Percentiles rank a stretch among this genome's conserved stretches.
phyloP scores from a whole-genome alignment of 2,888 invertebrate genomes.

The Willowsia nigromaculata region DNA sequence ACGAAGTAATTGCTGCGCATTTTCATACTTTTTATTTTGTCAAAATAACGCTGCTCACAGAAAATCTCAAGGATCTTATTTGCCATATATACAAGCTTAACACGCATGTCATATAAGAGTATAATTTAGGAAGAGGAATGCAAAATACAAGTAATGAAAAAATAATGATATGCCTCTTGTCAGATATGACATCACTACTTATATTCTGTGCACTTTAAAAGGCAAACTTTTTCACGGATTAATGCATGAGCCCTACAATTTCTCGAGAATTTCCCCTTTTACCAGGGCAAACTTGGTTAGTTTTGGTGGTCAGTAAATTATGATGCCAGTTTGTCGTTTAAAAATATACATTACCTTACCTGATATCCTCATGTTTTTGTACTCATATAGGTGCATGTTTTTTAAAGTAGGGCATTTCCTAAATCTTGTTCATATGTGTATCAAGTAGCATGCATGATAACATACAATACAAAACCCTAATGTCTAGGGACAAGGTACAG shows the following conservation, averaged over 20 bases:
- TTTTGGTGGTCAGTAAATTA: constrained; percentile 15
- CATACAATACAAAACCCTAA: background rate
- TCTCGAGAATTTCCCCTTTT: background rate
- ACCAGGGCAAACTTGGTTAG: constrained; percentile 12
- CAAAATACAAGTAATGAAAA: no score
- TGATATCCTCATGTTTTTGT: no score
- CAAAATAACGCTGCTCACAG: background rate
- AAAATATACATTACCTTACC: no score
- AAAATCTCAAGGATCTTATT: no score
- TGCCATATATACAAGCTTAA: no score
- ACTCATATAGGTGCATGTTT: background rate
- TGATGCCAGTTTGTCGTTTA: background rate
- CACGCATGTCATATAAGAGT: no score
- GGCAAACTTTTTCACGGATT: background rate
- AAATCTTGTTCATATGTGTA: background rate
- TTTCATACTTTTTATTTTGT: no score
- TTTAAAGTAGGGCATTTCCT: constrained; percentile 4
- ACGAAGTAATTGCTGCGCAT: background rate
- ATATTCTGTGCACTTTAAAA: background rate
- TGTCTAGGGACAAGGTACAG: background rate
- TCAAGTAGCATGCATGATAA: background rate
- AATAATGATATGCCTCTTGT: no score
- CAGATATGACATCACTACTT: no score
- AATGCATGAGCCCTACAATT: background rate
- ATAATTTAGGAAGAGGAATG: no score